A percentile compares a stretch with the other conserved stretches of the same genome.
Conservation (phyloP, 1,140 invertebrate species). For the Dermatophagoides farinae region DNA sequence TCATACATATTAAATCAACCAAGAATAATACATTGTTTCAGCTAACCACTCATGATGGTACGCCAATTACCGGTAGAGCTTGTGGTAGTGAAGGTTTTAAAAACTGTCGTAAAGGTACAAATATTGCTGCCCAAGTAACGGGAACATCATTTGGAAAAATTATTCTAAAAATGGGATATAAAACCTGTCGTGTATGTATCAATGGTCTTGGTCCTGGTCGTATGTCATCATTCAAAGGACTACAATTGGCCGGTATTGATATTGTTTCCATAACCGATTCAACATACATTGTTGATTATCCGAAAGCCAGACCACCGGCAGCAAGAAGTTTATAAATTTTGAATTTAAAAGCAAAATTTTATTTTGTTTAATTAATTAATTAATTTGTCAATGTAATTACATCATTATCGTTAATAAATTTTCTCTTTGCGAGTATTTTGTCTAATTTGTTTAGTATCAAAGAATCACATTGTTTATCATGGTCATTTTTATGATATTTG, state of each 20-base stretch:
- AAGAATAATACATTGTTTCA: slow-evolving; percentile 69
- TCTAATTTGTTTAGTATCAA: not conserved
- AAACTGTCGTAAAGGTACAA: slow-evolving; percentile 80
- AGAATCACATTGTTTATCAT: not conserved
- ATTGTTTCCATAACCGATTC: slow-evolving; percentile 74
- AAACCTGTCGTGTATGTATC: slow-evolving; percentile 48
- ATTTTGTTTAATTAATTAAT: not conserved
- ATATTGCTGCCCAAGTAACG: slow-evolving; percentile 81
- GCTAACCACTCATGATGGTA: slow-evolving; percentile 45
- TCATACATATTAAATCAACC: slow-evolving; percentile 54
- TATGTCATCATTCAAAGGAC: slow-evolving; percentile 73
- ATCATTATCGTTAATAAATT: slow-evolving; percentile 1
- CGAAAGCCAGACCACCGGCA: slow-evolving; percentile 38
- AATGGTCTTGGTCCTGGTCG: slow-evolving; percentile 63
- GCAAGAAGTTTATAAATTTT: slow-evolving; percentile 12
- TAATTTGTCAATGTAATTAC: not conserved
- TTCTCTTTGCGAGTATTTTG: not conserved
- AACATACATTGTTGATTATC: slow-evolving; percentile 40
- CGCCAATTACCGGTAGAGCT: slow-evolving; percentile 13
- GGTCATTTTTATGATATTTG: not conserved
- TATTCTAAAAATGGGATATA: slow-evolving; percentile 34
- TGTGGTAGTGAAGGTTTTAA: slow-evolving; percentile 70
- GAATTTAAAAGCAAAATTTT: not conserved
- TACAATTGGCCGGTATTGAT: slow-evolving; percentile 66
- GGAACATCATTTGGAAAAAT: slow-evolving; percentile 51